Base-by-base conservation (phyloP, 2,888 invertebrate species). In the Nymphalis c-album region DNA sequence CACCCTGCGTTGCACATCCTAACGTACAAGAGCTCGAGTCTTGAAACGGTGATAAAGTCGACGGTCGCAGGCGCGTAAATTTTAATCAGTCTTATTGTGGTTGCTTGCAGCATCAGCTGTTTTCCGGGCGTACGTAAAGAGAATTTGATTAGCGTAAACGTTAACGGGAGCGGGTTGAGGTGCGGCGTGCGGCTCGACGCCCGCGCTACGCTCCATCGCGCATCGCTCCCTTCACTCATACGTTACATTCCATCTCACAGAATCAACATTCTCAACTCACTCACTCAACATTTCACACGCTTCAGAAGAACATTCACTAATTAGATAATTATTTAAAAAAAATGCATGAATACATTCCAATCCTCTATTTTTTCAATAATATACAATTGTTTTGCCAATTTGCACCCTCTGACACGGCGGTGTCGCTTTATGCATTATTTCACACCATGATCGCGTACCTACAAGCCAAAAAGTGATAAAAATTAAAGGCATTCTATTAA, bases 21-120 rank as follows among this genome's bases (percentile, higher is more conserved):
- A 8, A 13, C 31, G 46, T n/a, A 50, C 20, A 8, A 18, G 48
- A 60, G 48, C 64, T 68, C 68, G 71, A 71, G 72, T 69, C 67
- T 60, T 58, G 61, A 47, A 67, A 69, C 69, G 64, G 45, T 64
- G 69, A 69, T 70, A 67, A 67, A 63, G 64, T 76, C 78, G 73
- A 71, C 70, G 73, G 76, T 77, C 77, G 80, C 77, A 76, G 80
- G 79, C 81, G 80, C 78, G 81, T 78, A 74, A 67, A 71, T 82
- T 81, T 85, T 88, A 87, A 86, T 85, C 77, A 83, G 80, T 76
- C 79, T 84, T 85, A 76, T 87, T 86, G 83, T 90, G 87, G 85
- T 93, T 90, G 90, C 91, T 94, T 94, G 85, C 94, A 94, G 94
- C 93, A 93, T 88, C 94, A 94, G 93, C 94, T 94, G 91, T 94